phyloP scores from a whole-genome alignment of 2,113 vertebrate genomes.

The Oncorhynchus mykiss region DNA sequence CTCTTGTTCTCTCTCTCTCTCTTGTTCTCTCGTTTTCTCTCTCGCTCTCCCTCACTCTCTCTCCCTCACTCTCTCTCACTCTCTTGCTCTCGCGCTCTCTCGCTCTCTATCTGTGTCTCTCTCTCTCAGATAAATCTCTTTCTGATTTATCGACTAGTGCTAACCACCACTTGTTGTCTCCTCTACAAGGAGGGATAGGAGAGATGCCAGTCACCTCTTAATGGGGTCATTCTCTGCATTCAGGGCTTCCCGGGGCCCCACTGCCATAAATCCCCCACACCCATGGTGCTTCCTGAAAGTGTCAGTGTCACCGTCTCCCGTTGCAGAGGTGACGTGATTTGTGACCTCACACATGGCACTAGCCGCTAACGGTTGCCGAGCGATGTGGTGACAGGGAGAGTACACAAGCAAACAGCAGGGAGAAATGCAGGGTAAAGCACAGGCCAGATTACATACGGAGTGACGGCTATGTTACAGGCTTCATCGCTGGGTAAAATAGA shows the following conservation, averaged over 20 bases:
- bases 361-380: constrained; percentile 49
- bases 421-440: constrained; percentile 36
- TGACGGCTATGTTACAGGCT: constrained; percentile 20
- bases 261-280: constrained; percentile 55
- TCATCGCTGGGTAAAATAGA: not conserved
- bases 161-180: constrained; percentile 26
- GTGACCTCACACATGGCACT: constrained; percentile 64
- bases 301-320: constrained; percentile 49
- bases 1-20: not conserved
- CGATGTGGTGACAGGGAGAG: constrained; percentile 25
- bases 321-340: constrained; percentile 62
- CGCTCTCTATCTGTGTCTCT: constrained; percentile 1
- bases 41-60: constrained; percentile 29
- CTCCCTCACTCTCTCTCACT: constrained; percentile 4
- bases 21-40: not conserved
- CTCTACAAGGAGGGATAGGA: not conserved
- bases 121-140: constrained; percentile 5
- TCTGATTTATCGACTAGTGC: constrained; percentile 13
- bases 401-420: constrained; percentile 1
- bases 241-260: constrained; percentile 26
- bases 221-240: constrained; percentile 30
- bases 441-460: not conserved
- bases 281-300: constrained; percentile 60
- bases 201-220: constrained; percentile 24
- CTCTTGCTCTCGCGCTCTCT: not conserved